phyloP scores from a whole-genome alignment of 2,113 vertebrate species.

The Fregata magnificens region DNA sequence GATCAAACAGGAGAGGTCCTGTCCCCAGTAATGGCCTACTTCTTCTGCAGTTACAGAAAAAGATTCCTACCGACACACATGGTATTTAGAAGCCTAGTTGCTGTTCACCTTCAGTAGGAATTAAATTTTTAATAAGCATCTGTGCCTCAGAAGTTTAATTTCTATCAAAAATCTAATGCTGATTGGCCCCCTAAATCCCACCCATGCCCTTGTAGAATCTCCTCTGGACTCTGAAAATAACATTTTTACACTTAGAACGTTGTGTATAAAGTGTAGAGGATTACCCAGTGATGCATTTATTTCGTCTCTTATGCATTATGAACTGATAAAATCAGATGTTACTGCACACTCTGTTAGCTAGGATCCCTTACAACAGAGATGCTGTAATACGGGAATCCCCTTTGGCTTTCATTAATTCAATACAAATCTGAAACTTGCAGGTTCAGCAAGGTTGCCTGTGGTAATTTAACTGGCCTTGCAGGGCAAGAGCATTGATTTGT shows the following conservation, averaged over 20 bases:
- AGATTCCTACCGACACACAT: neutral
- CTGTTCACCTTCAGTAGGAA: neutral
- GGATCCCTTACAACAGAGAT: neutral
- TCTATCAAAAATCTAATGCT: neutral
- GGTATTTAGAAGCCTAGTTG: neutral
- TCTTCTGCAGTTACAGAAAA: neutral
- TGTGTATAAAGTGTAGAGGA: neutral
- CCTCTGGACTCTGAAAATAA: neutral
- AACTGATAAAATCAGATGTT: neutral
- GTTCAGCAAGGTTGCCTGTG: neutral
- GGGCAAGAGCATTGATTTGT: neutral
- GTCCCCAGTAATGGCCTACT: neutral
- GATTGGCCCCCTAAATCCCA: neutral
- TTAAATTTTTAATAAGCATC: neutral
- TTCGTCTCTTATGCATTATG: neutral
- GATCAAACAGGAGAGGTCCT: neutral
- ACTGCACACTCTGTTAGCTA: neutral
- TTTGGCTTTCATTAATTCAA: constrained; percentile 26
- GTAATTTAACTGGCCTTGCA: neutral
- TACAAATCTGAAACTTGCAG: neutral
- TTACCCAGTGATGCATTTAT: neutral
- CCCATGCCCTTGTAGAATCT: neutral
- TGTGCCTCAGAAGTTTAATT: neutral
- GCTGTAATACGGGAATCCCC: neutral
- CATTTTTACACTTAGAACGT: neutral